Evolutionary conservation across 23 tunicate genomes (phyloP).

Genomic region (Botrylloides violaceus): DNA sequence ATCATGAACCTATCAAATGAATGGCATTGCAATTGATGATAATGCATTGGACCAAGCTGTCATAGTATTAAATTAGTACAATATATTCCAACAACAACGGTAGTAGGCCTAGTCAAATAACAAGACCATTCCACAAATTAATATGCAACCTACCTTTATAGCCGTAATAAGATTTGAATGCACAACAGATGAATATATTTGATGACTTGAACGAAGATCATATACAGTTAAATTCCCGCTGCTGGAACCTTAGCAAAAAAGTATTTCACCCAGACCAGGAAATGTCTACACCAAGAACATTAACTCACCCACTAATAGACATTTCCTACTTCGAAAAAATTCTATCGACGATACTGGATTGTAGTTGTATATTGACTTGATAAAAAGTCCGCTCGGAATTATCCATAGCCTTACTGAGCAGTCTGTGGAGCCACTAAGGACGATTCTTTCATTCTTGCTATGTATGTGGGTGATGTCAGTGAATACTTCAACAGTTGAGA

Average conservation of each 20-base stretch:
- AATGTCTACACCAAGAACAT: background rate
- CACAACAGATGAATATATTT: conserved; percentile 30
- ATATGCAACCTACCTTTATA: conserved; percentile 31
- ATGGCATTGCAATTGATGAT: background rate
- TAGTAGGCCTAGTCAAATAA: too few species aligned
- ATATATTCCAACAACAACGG: too few species aligned
- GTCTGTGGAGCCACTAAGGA: conserved; percentile 56
- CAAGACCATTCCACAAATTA: too few species aligned
- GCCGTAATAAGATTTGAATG: conserved; percentile 42
- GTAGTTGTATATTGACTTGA: conserved; percentile 73
- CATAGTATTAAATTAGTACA: too few species aligned
- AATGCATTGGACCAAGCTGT: too few species aligned
- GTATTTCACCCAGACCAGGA: background rate
- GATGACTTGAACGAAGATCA: conserved; percentile 25
- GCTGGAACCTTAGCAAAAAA: conserved; percentile 43
- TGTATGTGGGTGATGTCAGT: conserved; percentile 17
- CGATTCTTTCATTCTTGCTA: conserved; percentile 30
- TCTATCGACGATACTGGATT: conserved; percentile 46
- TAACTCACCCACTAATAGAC: conserved; percentile 47
- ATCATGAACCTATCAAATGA: background rate
- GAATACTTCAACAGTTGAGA: conserved; percentile 29
- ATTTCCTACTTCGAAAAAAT: background rate
- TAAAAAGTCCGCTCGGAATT: conserved; percentile 43
- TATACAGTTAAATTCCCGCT: conserved; percentile 58
- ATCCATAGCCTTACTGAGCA: conserved; percentile 75